A percentile compares a stretch with the other conserved stretches of the same genome.
phyloP scores from a whole-genome alignment of 1,140 invertebrate genomes.

The Ips nitidus region DNA sequence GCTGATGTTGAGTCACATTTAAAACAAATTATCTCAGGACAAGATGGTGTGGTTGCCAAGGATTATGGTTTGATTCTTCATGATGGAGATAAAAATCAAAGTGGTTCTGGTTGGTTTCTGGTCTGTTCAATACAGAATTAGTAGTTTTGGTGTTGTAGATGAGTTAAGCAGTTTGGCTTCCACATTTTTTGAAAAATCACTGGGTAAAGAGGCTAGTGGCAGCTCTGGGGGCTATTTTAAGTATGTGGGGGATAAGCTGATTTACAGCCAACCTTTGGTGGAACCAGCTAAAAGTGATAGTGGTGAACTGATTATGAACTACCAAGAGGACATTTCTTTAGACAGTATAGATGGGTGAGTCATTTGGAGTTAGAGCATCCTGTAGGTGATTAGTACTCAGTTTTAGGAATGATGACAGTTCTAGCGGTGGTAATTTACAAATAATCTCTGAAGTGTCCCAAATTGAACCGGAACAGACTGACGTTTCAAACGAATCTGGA shows the following conservation, averaged over 20 bases:
- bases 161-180: too few relatives aligned
- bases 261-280: too few relatives aligned
- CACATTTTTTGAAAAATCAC: too few relatives aligned
- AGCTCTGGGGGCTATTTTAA: not conserved
- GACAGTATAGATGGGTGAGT: slow-evolving; percentile 18
- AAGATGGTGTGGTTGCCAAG: not conserved
- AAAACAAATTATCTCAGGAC: slow-evolving; percentile 14
- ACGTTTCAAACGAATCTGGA: slow-evolving; percentile 9
- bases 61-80: not conserved
- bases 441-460: not conserved
- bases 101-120: too few relatives aligned
- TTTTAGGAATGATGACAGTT: slow-evolving; percentile 20
- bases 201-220: too few relatives aligned
- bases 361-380: not conserved
- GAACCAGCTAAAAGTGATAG: too few relatives aligned
- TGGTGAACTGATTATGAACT: not conserved
- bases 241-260: not conserved
- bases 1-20: slow-evolving; percentile 18
- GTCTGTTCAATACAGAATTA: too few relatives aligned
- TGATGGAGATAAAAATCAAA: not conserved
- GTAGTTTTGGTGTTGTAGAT: too few relatives aligned
- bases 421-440: not conserved
- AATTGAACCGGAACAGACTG: slow-evolving; percentile 2
- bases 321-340: slow-evolving; percentile 16
- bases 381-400: not conserved